These are phyloP conservation scores for Euborellia annulipes DNA, from an alignment of 1,140 invertebrate genomes.

Conservation along the genomic window DNA sequence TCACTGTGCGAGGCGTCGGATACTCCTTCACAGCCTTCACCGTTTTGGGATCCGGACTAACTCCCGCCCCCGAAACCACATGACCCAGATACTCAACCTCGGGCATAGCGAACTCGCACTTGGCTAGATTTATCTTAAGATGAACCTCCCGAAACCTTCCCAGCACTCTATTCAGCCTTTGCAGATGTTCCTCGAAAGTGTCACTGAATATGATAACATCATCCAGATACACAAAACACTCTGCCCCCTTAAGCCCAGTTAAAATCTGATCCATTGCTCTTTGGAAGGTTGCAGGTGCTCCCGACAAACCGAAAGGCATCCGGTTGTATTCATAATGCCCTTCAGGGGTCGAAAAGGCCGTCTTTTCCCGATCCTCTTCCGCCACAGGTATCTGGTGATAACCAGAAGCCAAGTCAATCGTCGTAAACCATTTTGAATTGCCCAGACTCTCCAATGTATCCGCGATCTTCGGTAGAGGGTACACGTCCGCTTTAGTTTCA, in stretches of 20 bases:
- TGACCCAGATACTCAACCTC: conserved; percentile 4
- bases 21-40: conserved; percentile 9
- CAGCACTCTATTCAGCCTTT: no score
- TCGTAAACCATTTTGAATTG: conserved; percentile 18
- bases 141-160: no score
- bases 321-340: conserved; percentile 24
- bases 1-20: conserved; percentile 9
- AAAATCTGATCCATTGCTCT: conserved; percentile 24
- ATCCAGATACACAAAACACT: conserved; percentile 27
- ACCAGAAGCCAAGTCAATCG: conserved; percentile 28
- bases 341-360: conserved; percentile 23
- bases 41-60: conserved; percentile 11
- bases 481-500: conserved; percentile 18
- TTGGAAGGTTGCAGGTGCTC: conserved; percentile 28
- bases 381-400: conserved; percentile 25
- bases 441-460: conserved; percentile 22
- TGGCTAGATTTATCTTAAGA: conserved; percentile 3
- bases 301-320: conserved; percentile 28
- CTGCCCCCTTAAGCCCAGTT: conserved; percentile 18
- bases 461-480: conserved; percentile 34
- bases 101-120: no score
- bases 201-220: no score
- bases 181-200: no score
- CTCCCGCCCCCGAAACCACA: conserved; percentile 8
- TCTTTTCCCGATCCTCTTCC: conserved; percentile 20